Percentiles rank a stretch among this genome's conserved stretches.
phyloP scores from a whole-genome alignment of 2,113 vertebrate species.

The Myotis yumanensis region DNA sequence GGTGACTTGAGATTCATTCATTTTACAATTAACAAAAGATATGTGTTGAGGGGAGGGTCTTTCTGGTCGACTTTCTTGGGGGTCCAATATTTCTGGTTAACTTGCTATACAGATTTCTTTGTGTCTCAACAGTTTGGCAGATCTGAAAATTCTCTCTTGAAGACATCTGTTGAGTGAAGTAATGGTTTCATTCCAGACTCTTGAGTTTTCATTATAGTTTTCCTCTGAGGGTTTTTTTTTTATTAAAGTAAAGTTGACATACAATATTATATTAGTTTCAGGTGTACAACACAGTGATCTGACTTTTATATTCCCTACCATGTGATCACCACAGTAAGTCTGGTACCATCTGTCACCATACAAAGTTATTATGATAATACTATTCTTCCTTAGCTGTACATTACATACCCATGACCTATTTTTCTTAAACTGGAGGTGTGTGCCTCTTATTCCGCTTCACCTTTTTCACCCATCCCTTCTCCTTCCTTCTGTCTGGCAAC shows the following conservation, averaged over 20 bases:
- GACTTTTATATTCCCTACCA: not conserved
- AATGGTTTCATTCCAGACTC: slow-evolving; percentile 42
- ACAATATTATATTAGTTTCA: slow-evolving; percentile 24
- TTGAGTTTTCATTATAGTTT: slow-evolving; percentile 59
- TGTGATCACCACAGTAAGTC: not conserved
- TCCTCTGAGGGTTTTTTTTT: not conserved
- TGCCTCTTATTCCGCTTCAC: not conserved
- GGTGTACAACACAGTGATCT: slow-evolving; percentile 4
- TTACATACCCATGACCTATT: not conserved
- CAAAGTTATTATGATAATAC: not conserved
- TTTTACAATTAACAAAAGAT: slow-evolving; percentile 21
- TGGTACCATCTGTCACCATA: not conserved
- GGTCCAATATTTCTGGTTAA: slow-evolving; percentile 39
- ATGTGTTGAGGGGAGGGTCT: not conserved
- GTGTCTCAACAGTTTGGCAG: slow-evolving; percentile 45
- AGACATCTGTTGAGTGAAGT: slow-evolving; percentile 60
- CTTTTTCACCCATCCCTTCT: not conserved
- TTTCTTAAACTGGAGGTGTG: not conserved
- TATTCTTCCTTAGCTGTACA: not conserved
- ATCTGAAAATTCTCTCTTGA: slow-evolving; percentile 34
- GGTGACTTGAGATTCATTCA: not conserved
- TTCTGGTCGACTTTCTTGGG: slow-evolving; percentile 14
- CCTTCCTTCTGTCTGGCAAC: not conserved
- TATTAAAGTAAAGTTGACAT: not conserved
- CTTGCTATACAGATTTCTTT: slow-evolving; percentile 39